Percentiles rank a stretch among this genome's conserved stretches.
phyloP scores from a whole-genome alignment of 2,888 invertebrate genomes.

The Harpalus rubripes region DNA sequence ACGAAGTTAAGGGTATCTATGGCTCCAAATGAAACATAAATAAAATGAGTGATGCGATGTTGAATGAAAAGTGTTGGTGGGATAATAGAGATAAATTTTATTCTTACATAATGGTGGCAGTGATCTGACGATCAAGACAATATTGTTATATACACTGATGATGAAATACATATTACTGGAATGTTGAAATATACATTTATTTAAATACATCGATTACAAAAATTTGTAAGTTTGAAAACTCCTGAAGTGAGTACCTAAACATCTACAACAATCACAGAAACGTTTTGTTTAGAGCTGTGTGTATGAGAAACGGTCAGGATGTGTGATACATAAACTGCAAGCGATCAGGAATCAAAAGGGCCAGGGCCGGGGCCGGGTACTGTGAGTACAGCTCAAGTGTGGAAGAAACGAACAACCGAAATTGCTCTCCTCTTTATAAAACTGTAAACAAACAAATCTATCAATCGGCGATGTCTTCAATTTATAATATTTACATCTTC shows the following conservation, averaged over 20 bases:
- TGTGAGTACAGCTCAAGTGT: not conserved
- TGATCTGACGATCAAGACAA: conserved; percentile 76
- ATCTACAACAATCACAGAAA: conserved; percentile 77
- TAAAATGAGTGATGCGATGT: too few species aligned
- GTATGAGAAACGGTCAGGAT: conserved; percentile 68
- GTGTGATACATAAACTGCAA: conserved; percentile 11
- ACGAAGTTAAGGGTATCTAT: too few species aligned
- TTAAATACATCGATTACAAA: conserved; percentile 74
- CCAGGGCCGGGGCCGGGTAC: not conserved
- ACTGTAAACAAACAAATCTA: conserved; percentile 29
- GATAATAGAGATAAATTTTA: conserved; percentile 72
- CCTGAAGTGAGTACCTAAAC: conserved; percentile 71
- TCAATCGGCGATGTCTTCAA: conserved; percentile 62
- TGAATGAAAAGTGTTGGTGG: conserved; percentile 2
- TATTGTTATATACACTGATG: conserved; percentile 75
- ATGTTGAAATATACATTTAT: conserved; percentile 75
- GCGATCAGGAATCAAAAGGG: not conserved
- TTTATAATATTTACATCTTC: conserved; percentile 64
- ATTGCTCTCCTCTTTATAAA: conserved; percentile 2
- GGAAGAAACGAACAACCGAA: too few species aligned
- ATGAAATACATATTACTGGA: conserved; percentile 75
- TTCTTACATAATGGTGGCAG: conserved; percentile 76
- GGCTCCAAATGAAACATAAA: too few species aligned
- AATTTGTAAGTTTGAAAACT: conserved; percentile 69
- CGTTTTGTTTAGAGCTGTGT: conserved; percentile 72